These are phyloP conservation scores for Glyphotaelius pellucidus DNA, from an alignment of 2,888 invertebrate species.

Conservation along the genomic window DNA sequence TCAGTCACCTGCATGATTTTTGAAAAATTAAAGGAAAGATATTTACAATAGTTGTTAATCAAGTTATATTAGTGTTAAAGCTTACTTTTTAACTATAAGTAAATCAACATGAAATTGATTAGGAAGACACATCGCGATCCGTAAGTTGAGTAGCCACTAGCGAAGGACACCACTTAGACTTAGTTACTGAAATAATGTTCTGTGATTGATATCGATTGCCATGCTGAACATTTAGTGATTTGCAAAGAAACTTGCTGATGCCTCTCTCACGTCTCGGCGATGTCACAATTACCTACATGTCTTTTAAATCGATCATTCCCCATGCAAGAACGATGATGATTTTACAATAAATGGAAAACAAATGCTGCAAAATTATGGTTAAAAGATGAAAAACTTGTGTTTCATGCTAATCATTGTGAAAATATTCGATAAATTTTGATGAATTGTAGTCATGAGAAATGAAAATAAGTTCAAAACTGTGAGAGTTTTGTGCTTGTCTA, in stretches of 20 bases:
- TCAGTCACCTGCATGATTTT: not conserved
- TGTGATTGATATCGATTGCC: not conserved
- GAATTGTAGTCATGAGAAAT: not conserved
- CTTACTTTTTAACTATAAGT: not conserved
- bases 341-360: not conserved
- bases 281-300: not conserved
- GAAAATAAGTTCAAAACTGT: not conserved
- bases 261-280: not conserved
- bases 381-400: not conserved
- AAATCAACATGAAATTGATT: not conserved
- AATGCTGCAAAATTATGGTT: not conserved
- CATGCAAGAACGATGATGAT: not conserved
- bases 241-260: slow-evolving; percentile 2
- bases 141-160: not conserved
- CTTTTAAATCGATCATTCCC: not conserved
- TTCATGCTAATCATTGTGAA: not conserved
- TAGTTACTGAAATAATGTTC: not conserved
- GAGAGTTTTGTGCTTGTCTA: too few species aligned
- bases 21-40: not conserved
- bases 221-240: slow-evolving; percentile 2
- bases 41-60: not conserved
- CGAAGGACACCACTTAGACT: not conserved
- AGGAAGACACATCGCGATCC: not conserved
- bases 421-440: not conserved
- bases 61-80: not conserved